Base-by-base conservation (phyloP, 2,113 vertebrate species). In the Lagenorhynchus albirostris region DNA sequence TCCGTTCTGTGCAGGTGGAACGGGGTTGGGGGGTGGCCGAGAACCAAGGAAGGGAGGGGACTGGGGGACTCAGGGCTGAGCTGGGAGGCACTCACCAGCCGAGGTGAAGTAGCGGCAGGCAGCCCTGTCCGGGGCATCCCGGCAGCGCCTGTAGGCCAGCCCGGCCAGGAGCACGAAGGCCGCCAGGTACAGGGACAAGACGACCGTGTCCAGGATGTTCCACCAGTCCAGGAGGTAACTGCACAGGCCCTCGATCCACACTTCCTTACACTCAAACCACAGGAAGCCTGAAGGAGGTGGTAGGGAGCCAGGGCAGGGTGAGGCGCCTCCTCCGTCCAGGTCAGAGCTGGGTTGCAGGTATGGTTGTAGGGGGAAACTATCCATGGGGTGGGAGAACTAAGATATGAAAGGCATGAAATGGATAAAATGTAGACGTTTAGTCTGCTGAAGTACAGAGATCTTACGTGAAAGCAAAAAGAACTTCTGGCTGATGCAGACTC, bases 181-280 rank as follows among this genome's bases (percentile, higher is more conserved):
- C 0, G 99, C 99, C 98, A 99, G 97, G 96, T 99, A 99, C 99
- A 99, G 99, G 96, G 99, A 99, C 97, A 99, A 99, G 95, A 99
- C 99, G 97, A 99, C 99, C 94, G 99, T 82, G 74, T 99, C 99
- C 98, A 99, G 97, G 97, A 99, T 99, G 98, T 99, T 99, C 99
- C 99, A 99, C 99, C 99, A 99, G 98, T 99, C 99, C 92, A 99
- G 96, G 88, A 99, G 99, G 98, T 99, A 99, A 87, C 99, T 99
- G 44, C 98, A 98, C 96, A 99, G 91, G 8, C 99, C 99, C 67
- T 99, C 99, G 0, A 99, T 99, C 99, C 99, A 99, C 58, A 99
- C 99, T 94, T 99, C 99, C 96, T 99, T 99, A 96, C 99, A 99
- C 97, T 99, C 99, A 5, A 99, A 99, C 99, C 99, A 99, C 94